These are phyloP conservation scores for Nasonia giraulti DNA, from an alignment of 1,140 invertebrate genomes.

Conservation along the genomic window DNA sequence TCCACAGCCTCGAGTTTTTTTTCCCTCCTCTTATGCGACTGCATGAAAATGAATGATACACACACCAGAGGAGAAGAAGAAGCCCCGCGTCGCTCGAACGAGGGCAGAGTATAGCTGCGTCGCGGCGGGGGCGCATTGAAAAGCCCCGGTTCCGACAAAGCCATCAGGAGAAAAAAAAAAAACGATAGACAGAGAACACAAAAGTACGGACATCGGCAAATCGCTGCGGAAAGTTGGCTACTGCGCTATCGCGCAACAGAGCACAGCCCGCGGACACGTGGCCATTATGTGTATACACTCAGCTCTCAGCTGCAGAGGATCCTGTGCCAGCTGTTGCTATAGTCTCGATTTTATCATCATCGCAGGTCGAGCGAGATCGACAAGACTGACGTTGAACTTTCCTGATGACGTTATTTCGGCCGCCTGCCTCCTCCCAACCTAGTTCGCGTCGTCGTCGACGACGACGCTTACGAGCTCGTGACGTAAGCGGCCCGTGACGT, in stretches of 20 bases:
- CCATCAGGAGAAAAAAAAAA: not conserved
- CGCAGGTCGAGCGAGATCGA: not conserved
- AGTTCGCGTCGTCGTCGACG: not conserved
- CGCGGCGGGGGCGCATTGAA: not conserved
- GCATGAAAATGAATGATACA: not conserved
- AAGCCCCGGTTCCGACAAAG: not conserved
- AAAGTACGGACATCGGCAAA: not conserved
- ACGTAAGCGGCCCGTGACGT: constrained; percentile 28
- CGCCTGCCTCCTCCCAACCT: not conserved
- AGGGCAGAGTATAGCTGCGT: not conserved
- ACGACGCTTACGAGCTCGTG: not conserved
- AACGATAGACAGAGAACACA: not conserved
- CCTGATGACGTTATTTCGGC: not conserved
- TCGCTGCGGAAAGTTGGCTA: not conserved
- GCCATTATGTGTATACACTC: no score
- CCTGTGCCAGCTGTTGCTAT: no score
- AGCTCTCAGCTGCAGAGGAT: no score
- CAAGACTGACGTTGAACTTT: constrained; percentile 11
- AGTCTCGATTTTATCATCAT: constrained; percentile 11
- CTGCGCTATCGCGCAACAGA: no score
- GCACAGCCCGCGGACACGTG: no score
- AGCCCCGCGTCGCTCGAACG: not conserved
- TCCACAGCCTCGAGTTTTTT: not conserved
- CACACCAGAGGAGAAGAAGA: not conserved
- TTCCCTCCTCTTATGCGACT: not conserved